These are phyloP conservation scores for Oxyruncus cristatus DNA, from an alignment of 2,113 vertebrate species.

Conservation along the genomic window DNA sequence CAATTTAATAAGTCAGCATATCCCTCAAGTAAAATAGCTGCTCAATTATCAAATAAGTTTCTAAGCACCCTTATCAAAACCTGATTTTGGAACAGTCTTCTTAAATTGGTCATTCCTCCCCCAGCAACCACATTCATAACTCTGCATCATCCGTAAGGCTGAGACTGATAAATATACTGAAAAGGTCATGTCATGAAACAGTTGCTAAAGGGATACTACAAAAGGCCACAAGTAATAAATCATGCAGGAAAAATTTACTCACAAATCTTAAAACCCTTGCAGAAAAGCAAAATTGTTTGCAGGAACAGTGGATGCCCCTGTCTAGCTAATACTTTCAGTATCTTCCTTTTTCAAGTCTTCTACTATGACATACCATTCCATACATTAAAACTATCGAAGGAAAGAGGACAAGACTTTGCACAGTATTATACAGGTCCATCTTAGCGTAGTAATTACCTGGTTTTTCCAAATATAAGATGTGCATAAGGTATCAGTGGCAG, in stretches of 20 bases:
- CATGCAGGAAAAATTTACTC: background rate
- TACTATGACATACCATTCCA: background rate
- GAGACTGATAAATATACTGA: background rate
- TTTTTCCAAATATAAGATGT: background rate
- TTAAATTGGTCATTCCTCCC: background rate
- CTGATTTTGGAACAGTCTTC: background rate
- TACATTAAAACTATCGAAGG: background rate
- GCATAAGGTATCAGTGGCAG: background rate
- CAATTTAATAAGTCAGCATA: background rate
- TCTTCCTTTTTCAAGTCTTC: background rate
- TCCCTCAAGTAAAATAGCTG: background rate
- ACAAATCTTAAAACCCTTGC: background rate
- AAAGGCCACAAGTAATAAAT: constrained; percentile 30
- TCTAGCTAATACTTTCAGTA: background rate
- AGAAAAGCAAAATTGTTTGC: background rate
- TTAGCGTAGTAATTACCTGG: background rate
- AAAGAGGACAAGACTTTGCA: background rate
- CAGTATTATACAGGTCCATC: background rate
- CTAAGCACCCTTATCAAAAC: background rate
- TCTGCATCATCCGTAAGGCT: background rate
- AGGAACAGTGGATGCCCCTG: background rate
- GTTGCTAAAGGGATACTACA: background rate
- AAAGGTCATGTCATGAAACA: constrained; percentile 16
- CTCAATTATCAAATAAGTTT: background rate
- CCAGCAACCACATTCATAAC: background rate